Evolutionary conservation across 2,113 vertebrate species (phyloP).

Genomic region (Lepidiolamprologus cunningtoni): DNA sequence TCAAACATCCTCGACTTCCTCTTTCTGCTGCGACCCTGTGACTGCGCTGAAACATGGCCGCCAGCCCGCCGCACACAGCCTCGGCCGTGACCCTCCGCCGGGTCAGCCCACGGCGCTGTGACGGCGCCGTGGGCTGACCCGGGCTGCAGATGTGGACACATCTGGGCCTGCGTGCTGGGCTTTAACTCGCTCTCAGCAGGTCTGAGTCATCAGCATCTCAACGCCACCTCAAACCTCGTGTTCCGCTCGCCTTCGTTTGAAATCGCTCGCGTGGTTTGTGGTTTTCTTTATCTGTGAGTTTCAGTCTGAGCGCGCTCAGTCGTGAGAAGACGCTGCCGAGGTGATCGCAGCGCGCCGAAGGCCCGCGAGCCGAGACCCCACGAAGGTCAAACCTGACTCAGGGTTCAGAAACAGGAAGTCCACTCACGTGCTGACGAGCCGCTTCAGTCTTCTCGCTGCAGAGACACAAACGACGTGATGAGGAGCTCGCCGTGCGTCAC

Average conservation of each 20-base stretch:
- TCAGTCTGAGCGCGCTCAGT: background rate
- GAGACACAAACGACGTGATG: background rate
- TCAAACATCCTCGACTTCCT: background rate
- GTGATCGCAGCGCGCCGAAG: accelerated
- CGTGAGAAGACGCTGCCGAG: background rate
- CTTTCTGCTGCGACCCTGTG: background rate
- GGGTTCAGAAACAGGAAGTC: background rate
- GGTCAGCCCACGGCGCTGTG: background rate
- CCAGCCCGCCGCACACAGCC: background rate
- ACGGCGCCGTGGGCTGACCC: background rate
- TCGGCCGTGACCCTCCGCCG: background rate
- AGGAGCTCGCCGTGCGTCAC: background rate
- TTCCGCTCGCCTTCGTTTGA: background rate
- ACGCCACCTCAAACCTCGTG: accelerated
- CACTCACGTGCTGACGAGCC: background rate
- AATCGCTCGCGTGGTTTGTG: background rate
- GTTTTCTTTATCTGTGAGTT: background rate
- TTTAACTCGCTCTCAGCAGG: background rate
- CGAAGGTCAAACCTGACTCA: background rate
- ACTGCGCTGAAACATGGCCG: background rate
- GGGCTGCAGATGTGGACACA: background rate
- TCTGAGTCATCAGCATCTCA: background rate
- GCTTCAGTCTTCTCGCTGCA: background rate
- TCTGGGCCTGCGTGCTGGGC: background rate
- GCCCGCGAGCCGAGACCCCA: background rate